phyloP scores from a whole-genome alignment of 1,140 invertebrate species.

The Drosophila tsacasi region DNA sequence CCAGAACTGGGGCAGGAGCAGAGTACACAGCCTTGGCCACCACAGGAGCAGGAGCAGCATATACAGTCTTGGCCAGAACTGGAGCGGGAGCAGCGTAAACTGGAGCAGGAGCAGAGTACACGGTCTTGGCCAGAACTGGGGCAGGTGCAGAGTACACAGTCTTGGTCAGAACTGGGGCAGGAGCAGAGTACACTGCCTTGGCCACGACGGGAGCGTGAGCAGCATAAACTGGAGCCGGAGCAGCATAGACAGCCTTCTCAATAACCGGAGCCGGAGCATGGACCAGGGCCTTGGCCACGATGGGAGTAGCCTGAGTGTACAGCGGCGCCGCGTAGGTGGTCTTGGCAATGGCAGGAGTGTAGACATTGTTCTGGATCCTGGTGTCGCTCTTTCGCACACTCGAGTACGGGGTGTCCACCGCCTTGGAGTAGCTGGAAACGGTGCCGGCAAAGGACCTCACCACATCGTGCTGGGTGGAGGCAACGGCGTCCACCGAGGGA shows the following conservation, averaged over 20 bases:
- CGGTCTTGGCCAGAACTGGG: conserved; percentile 60
- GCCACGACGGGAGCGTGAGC: conserved; percentile 79
- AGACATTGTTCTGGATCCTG: conserved; percentile 84
- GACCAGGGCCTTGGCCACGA: conserved; percentile 60
- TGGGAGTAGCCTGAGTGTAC: conserved; percentile 69
- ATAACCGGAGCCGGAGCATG: conserved; percentile 72
- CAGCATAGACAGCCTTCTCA: conserved; percentile 51
- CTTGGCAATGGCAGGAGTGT: conserved; percentile 76
- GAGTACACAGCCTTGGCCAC: conserved; percentile 75
- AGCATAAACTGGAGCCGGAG: conserved; percentile 75
- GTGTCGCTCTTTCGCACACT: conserved; percentile 88
- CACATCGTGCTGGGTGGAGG: conserved; percentile 87
- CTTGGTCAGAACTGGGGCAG: conserved; percentile 48
- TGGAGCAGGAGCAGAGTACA: conserved; percentile 67
- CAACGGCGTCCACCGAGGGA: conserved; percentile 85
- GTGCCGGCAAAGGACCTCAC: conserved; percentile 87
- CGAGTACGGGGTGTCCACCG: conserved; percentile 88
- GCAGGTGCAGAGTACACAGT: conserved; percentile 43
- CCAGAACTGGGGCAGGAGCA: conserved; percentile 84
- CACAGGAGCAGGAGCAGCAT: conserved; percentile 85
- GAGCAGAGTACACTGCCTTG: conserved; percentile 38
- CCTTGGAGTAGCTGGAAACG: conserved; percentile 88
- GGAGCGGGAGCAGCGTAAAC: conserved; percentile 61
- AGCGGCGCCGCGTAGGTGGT: conserved; percentile 67
- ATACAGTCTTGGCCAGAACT: conserved; percentile 86